A percentile compares a stretch with the other conserved stretches of the same genome.
Conservation (phyloP, 2,797 vertebrate species). For the Peromyscus nudipes region DNA sequence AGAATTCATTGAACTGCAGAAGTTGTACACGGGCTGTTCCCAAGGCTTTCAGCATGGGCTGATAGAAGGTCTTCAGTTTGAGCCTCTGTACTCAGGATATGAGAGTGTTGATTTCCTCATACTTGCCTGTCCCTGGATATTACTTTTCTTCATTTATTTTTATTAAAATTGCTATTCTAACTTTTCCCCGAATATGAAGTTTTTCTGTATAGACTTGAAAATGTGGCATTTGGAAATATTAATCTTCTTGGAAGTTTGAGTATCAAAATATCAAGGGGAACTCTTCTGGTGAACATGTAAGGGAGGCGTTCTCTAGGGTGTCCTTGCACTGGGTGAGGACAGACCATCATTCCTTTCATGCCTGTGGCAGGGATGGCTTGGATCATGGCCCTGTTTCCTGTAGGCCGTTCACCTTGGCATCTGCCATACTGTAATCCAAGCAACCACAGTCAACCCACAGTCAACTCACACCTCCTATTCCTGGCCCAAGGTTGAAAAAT, state of each 20-base stretch:
- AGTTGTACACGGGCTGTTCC: background rate
- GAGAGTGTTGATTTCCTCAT: background rate
- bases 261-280: background rate
- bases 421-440: background rate
- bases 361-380: background rate
- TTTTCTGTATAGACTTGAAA: background rate
- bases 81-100: background rate
- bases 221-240: background rate
- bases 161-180: background rate
- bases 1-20: background rate
- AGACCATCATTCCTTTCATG: background rate
- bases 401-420: background rate
- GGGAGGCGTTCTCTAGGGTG: background rate
- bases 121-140: background rate
- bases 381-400: fast-evolving
- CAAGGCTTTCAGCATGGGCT: background rate
- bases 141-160: conserved; percentile 39
- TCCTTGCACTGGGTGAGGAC: background rate
- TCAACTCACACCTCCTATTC: background rate
- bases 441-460: too few species aligned
- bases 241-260: background rate
- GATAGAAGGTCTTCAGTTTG: background rate
- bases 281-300: background rate
- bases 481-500: background rate
- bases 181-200: background rate